Evolutionary conservation across 2,888 invertebrate species (phyloP).

Genomic region (Drosophila cyrtoloma): DNA sequence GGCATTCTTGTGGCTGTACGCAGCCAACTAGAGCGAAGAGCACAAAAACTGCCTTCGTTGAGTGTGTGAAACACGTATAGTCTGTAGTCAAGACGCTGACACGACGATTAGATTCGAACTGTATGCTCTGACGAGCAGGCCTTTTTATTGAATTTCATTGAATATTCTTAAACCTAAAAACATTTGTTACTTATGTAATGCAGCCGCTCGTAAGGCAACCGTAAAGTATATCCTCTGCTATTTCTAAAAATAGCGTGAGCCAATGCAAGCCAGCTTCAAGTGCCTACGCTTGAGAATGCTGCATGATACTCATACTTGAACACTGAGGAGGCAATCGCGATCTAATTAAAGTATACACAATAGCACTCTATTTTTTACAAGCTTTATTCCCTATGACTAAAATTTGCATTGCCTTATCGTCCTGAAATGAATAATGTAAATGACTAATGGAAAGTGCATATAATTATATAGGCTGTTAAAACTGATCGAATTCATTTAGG

Average conservation of each 20-base stretch:
- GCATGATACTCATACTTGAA: too few species aligned
- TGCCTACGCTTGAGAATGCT: too few species aligned
- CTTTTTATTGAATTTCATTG: too few species aligned
- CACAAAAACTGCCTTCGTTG: slow-evolving; percentile 6
- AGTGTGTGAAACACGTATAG: not conserved
- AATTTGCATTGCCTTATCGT: not conserved
- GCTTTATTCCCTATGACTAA: not conserved
- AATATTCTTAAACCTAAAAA: too few species aligned
- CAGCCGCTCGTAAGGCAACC: too few species aligned
- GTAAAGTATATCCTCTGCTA: too few species aligned
- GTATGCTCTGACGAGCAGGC: too few species aligned
- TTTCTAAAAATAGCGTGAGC: too few species aligned
- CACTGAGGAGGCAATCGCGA: not conserved
- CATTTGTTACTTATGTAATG: too few species aligned
- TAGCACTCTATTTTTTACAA: too few species aligned
- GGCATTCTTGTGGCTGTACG: not conserved
- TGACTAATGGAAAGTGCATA: not conserved
- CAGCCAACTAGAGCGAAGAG: slow-evolving; percentile 1
- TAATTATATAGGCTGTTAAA: not conserved
- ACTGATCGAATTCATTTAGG: not conserved
- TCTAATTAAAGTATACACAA: not conserved
- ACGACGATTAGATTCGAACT: not conserved
- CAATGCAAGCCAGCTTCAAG: too few species aligned
- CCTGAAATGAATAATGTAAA: not conserved
- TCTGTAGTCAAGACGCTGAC: not conserved